phyloP scores from a whole-genome alignment of 2,113 vertebrate genomes.

The Thamnophis sirtalis region DNA sequence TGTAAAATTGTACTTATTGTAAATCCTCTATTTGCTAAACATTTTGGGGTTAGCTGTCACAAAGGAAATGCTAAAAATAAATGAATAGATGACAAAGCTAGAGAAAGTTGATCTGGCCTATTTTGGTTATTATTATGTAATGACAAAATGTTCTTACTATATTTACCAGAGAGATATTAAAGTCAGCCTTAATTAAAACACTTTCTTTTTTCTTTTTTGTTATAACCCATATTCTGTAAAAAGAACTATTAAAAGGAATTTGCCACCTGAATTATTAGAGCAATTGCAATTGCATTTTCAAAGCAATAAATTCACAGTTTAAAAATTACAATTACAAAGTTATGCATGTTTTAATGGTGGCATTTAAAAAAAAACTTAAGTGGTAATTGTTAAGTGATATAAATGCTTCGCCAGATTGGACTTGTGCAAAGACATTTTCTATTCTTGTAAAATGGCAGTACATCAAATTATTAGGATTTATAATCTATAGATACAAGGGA shows the following conservation, averaged over 20 bases:
- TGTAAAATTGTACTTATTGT: neutral
- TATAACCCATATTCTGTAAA: neutral
- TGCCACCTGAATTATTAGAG: constrained; percentile 7
- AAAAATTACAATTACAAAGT: neutral
- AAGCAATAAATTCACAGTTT: neutral
- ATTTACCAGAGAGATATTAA: neutral
- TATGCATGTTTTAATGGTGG: neutral
- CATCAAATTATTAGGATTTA: constrained; percentile 13
- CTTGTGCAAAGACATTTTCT: neutral
- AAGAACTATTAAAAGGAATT: constrained; percentile 15
- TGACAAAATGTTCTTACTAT: neutral
- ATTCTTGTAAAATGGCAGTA: constrained; percentile 21
- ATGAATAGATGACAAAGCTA: constrained; percentile 3
- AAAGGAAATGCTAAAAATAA: neutral
- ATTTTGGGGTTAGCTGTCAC: neutral
- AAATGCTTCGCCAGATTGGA: constrained; percentile 17
- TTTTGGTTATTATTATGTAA: constrained; percentile 14
- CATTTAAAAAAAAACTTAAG: constrained; percentile 14
- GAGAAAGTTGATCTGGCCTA: neutral
- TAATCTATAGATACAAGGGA: constrained; percentile 27
- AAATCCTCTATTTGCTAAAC: neutral
- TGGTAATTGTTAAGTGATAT: constrained; percentile 7
- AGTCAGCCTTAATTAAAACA: constrained; percentile 1
- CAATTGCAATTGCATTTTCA: neutral
- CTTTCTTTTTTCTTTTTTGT: neutral